A percentile compares a stretch with the other conserved stretches of the same genome.
These are phyloP conservation scores for Zootermopsis nevadensis DNA, from an alignment of 2,888 invertebrate genomes.

Conservation along the genomic window DNA sequence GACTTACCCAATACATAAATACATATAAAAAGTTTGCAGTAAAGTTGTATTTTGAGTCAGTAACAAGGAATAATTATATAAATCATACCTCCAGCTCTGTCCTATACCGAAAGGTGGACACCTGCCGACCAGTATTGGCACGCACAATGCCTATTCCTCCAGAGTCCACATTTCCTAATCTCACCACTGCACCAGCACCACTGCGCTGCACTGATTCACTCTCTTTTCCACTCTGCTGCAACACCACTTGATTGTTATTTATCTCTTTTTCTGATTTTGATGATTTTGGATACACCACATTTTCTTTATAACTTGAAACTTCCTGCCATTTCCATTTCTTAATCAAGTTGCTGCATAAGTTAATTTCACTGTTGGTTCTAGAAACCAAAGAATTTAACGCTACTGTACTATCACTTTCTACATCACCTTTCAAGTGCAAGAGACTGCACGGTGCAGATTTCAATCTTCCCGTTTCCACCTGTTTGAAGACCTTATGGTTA, in stretches of 20 bases:
- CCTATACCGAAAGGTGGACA: conserved; percentile 46
- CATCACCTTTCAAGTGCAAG: conserved; percentile 9
- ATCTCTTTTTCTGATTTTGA: conserved; percentile 14
- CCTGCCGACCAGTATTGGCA: conserved; percentile 49
- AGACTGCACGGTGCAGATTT: conserved; percentile 36
- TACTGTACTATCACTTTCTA: neutral
- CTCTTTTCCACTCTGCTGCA: conserved; percentile 5
- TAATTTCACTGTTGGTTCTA: conserved; percentile 17
- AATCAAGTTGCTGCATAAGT: neutral
- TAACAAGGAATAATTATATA: no score
- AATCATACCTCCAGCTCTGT: conserved; percentile 52
- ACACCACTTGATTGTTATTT: conserved; percentile 9
- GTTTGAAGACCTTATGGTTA: neutral
- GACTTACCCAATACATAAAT: no score
- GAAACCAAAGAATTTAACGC: neutral
- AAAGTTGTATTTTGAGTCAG: no score
- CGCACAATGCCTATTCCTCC: conserved; percentile 47
- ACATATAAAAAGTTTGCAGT: no score
- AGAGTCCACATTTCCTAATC: neutral
- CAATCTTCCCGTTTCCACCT: neutral
- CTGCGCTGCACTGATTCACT: conserved; percentile 1
- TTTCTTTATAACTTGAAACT: neutral
- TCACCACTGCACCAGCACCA: neutral
- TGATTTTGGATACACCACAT: neutral
- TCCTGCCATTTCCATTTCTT: neutral